Percentiles rank a stretch among this genome's conserved stretches.
These are phyloP conservation scores for Stegostoma tigrinum DNA, from an alignment of 2,113 vertebrate genomes.

Conservation along the genomic window DNA sequence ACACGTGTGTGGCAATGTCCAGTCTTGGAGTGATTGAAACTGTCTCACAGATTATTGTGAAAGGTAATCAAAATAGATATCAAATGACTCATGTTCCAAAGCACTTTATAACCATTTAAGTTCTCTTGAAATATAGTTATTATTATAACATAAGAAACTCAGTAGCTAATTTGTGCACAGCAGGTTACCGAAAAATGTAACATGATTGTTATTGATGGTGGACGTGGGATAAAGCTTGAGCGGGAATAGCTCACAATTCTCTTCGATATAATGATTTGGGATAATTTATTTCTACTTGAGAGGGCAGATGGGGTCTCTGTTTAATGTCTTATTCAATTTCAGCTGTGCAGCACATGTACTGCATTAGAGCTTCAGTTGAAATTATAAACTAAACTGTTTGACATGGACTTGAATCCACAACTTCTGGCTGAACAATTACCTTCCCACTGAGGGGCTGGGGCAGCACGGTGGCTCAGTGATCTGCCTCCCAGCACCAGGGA, in stretches of 20 bases:
- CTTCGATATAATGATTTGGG: not conserved
- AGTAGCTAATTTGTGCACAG: not conserved
- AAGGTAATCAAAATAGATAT: constrained; percentile 70
- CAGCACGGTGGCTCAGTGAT: no score
- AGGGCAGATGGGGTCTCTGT: not conserved
- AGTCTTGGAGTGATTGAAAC: constrained; percentile 95
- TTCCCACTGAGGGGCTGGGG: not conserved
- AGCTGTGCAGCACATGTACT: not conserved
- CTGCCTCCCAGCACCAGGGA: no score
- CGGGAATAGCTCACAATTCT: not conserved
- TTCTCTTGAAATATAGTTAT: not conserved
- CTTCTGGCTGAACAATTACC: not conserved
- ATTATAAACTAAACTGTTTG: not conserved
- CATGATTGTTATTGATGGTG: not conserved
- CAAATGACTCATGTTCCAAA: not conserved
- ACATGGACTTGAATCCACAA: not conserved
- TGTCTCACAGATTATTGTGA: constrained; percentile 92
- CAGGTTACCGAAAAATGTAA: not conserved
- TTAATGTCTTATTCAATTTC: not conserved
- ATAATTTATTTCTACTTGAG: not conserved
- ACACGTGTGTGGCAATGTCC: constrained; percentile 98
- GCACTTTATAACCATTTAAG: not conserved
- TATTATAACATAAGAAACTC: not conserved
- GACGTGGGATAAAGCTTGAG: not conserved
- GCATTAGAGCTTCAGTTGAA: not conserved